Evolutionary conservation across 2,797 vertebrate species (phyloP).

Genomic region (Syndactyla subalaris): DNA sequence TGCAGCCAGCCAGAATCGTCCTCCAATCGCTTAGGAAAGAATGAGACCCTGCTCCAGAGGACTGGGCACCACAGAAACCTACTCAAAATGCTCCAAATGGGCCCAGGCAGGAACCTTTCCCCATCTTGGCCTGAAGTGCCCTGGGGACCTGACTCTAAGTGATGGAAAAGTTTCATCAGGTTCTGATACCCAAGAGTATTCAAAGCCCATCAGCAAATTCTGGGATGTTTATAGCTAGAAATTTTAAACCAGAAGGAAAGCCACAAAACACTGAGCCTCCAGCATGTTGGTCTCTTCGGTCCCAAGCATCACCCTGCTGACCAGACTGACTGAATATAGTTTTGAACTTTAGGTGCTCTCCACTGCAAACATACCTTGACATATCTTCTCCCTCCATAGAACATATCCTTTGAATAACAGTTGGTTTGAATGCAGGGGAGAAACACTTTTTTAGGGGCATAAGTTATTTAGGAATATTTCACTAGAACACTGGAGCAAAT

Average conservation of each 20-base stretch:
- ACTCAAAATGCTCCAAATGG: background rate
- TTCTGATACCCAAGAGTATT: background rate
- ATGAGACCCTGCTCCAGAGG: background rate
- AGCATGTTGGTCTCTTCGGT: background rate
- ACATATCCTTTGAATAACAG: background rate
- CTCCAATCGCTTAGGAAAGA: background rate
- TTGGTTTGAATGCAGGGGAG: background rate
- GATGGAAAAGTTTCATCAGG: background rate
- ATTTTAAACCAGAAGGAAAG: background rate
- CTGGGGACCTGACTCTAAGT: background rate
- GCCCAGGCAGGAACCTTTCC: background rate
- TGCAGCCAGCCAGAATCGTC: background rate
- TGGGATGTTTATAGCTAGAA: background rate
- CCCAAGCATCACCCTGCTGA: background rate
- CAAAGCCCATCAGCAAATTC: background rate
- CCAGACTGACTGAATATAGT: background rate
- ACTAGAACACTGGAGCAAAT: background rate
- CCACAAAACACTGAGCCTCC: background rate
- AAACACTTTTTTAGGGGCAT: fast-evolving
- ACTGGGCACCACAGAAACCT: background rate
- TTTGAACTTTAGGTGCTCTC: background rate
- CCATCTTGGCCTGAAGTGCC: background rate
- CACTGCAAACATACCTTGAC: background rate
- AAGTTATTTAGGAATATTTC: background rate
- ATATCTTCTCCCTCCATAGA: background rate